Evolutionary conservation across 2,888 invertebrate genomes (phyloP), one percentile per base, ranked within the genome.

Genomic region (Euzetes globulus): DNA sequence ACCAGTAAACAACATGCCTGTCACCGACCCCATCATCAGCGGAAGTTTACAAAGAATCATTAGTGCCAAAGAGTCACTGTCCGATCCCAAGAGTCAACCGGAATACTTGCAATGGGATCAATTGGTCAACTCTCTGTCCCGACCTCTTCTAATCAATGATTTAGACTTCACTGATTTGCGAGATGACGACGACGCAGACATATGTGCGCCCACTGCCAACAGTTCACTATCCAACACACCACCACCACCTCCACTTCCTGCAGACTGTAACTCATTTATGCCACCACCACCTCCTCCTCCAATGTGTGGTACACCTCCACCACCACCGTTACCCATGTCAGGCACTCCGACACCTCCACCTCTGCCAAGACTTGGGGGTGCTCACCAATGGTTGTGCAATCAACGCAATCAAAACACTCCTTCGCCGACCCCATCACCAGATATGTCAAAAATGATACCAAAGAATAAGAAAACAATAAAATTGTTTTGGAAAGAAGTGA

Each of bases 91-190:
- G 33, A 73, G 58, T 45, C 68, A 70, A 29, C 29, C 41, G 88
- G 45, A 92, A 92, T 83, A 91, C 94, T 83, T 96, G 1, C 92
- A 95, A 81, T 98, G 98, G 97, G 96, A 97, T 81, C 92, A 93
- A 81, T 83, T 97, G 77, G 89, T 90, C 72, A 88, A 89, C 52
- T 89, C 88, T 77, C 85, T 91, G 79, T 86, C 88, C 85, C 90
- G 77, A n/a, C 83, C 84, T 2, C 88, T 91, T 78, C 87, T 94
- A 70, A 85, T 87, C 77, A 94, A 96, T 82, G 97, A 98, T 84
- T 86, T 98, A 81, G 98, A 99, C 84, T 99, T 99, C 83, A 94
- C 94, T 15, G 97, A 98, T 83, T 86, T 99, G 73, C 88, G 88
- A 72, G 88, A 88, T 47, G 92, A 92, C 74, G 95, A 97, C 78